A percentile compares a stretch with the other conserved stretches of the same genome.
Conservation (phyloP, 2,888 invertebrate genomes). For the Ectropis crepuscularia region DNA sequence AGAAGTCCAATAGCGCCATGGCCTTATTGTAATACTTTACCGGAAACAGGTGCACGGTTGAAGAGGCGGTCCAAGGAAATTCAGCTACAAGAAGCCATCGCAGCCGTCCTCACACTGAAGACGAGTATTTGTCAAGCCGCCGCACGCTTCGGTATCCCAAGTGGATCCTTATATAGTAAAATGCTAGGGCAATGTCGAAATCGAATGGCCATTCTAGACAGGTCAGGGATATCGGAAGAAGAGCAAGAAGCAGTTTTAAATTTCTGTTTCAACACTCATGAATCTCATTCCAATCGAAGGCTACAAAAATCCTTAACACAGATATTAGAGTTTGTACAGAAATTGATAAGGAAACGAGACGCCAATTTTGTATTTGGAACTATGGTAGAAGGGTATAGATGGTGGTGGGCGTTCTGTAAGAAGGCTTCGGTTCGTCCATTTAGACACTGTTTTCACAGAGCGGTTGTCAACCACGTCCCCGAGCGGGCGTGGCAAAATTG, state of each 20-base stretch:
- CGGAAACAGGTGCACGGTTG: constrained; percentile 84
- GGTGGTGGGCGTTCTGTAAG: constrained; percentile 94
- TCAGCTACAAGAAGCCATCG: constrained; percentile 90
- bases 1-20: no score
- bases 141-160: constrained; percentile 89
- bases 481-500: no score
- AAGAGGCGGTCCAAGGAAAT: constrained; percentile 90
- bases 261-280: constrained; percentile 89
- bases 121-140: constrained; percentile 92
- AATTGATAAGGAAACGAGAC: constrained; percentile 82
- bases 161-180: constrained; percentile 91
- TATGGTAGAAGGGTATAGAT: constrained; percentile 89
- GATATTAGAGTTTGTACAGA: constrained; percentile 87
- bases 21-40: constrained; percentile 58
- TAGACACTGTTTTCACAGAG: no score
- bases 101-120: constrained; percentile 89
- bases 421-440: constrained; percentile 90
- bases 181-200: constrained; percentile 91
- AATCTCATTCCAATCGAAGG: constrained; percentile 88
- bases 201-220: constrained; percentile 90
- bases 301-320: constrained; percentile 88
- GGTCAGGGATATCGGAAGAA: constrained; percentile 84
- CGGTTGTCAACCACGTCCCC: no score
- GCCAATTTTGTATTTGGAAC: constrained; percentile 86
- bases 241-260: constrained; percentile 88